Conservation (phyloP, 2,888 invertebrate genomes). For the Lasioglossum leucozonium region DNA sequence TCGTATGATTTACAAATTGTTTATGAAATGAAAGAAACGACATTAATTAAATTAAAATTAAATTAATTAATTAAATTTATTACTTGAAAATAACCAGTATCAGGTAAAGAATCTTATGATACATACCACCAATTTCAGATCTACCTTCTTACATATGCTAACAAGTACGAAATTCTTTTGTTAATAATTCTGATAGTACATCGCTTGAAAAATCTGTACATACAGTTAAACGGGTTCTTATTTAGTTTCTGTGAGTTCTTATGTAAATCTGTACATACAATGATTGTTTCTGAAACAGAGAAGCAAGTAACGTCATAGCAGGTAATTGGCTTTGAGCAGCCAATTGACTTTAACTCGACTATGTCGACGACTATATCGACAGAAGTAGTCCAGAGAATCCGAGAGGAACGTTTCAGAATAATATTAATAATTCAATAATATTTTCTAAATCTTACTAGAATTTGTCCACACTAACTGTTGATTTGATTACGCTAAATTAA, state of each 20-base stretch:
- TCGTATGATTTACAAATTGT: too few species aligned
- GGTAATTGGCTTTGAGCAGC: conserved; percentile 1
- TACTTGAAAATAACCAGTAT: too few species aligned
- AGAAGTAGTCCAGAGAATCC: conserved; percentile 2
- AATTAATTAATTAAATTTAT: too few species aligned
- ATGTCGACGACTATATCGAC: background rate
- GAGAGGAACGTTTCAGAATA: background rate
- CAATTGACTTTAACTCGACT: conserved; percentile 14
- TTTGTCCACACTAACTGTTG: background rate
- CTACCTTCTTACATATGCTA: background rate
- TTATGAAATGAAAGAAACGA: too few species aligned
- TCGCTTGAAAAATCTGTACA: background rate
- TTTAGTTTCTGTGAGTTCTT: background rate
- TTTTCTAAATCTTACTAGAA: background rate
- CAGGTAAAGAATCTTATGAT: too few species aligned
- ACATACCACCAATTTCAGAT: too few species aligned
- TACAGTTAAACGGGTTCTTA: background rate
- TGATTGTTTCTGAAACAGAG: conserved; percentile 7
- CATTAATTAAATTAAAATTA: too few species aligned
- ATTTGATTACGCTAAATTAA: background rate
- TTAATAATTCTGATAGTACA: background rate
- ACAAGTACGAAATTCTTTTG: background rate
- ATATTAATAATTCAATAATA: background rate
- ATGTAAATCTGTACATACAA: conserved; percentile 1
- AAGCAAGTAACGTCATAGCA: background rate